Percentiles rank a stretch among this genome's conserved stretches.
These are phyloP conservation scores for Eretmochelys imbricata DNA, from an alignment of 2,113 vertebrate species.

Conservation along the genomic window DNA sequence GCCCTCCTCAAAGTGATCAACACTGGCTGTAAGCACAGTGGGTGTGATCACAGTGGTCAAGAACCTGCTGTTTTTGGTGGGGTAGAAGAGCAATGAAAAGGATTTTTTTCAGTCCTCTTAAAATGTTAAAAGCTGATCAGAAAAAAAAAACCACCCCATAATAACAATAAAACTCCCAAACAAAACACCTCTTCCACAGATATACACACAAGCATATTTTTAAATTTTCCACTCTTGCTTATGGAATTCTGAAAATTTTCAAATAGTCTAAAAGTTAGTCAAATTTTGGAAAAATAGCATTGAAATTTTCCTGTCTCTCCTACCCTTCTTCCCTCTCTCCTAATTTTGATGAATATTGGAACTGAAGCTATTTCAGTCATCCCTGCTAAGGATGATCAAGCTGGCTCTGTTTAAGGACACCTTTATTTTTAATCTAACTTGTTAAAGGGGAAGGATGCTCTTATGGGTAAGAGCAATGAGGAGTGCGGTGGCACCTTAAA, in stretches of 20 bases:
- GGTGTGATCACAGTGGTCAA: background rate
- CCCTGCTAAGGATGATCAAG: background rate
- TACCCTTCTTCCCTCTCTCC: too few species aligned
- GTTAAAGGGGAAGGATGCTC: background rate
- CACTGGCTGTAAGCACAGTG: background rate
- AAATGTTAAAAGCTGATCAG: too few species aligned
- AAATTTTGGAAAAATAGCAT: background rate
- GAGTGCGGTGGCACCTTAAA: too few species aligned
- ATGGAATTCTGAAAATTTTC: background rate
- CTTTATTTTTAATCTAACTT: background rate
- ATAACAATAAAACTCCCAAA: too few species aligned
- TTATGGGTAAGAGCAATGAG: background rate
- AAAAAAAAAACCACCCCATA: too few species aligned
- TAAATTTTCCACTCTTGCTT: background rate
- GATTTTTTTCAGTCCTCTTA: too few species aligned
- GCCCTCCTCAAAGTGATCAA: background rate
- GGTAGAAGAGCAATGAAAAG: too few species aligned
- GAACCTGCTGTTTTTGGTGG: too few species aligned
- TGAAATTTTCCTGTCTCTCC: background rate
- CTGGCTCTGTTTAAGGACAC: background rate
- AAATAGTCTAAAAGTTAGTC: background rate
- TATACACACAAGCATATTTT: background rate
- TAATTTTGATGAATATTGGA: background rate
- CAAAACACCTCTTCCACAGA: too few species aligned
- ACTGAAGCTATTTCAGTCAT: background rate